Evolutionary conservation across 2,113 vertebrate species (phyloP).

Genomic region (Urocitellus parryii): DNA sequence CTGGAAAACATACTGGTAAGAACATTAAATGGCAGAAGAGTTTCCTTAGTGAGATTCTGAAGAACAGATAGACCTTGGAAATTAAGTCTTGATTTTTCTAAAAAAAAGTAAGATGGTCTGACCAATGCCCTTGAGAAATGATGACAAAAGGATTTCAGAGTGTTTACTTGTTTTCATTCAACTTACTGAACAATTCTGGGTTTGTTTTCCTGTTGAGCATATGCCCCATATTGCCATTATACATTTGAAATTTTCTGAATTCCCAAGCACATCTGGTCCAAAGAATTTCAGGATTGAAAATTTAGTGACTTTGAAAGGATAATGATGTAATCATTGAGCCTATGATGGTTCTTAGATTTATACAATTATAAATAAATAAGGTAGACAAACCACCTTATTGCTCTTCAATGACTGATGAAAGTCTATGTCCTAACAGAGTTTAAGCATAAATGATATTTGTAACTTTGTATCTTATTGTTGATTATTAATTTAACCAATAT

Average conservation of each 20-base stretch:
- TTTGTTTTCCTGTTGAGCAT: too few species aligned
- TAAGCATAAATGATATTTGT: background rate
- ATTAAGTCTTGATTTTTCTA: conserved; percentile 39
- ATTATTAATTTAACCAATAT: conserved; percentile 4
- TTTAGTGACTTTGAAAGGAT: too few species aligned
- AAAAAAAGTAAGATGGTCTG: conserved; percentile 1
- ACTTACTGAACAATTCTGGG: too few species aligned
- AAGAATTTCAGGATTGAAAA: too few species aligned
- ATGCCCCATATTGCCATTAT: too few species aligned
- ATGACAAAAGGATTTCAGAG: conserved; percentile 21
- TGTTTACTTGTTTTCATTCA: background rate
- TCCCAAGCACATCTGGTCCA: too few species aligned
- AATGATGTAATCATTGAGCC: too few species aligned
- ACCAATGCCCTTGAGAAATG: background rate
- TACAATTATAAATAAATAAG: too few species aligned
- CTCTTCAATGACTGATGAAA: background rate
- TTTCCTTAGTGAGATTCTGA: conserved; percentile 27
- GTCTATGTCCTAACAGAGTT: background rate
- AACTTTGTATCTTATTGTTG: background rate
- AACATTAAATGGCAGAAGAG: background rate
- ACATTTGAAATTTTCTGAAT: too few species aligned
- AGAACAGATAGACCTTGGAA: conserved; percentile 3
- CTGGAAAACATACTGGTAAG: background rate
- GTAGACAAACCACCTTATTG: background rate
- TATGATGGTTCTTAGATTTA: too few species aligned